A percentile compares a stretch with the other conserved stretches of the same genome.
These are phyloP conservation scores for Nemoura dubitans DNA, from an alignment of 2,888 invertebrate species.

Conservation along the genomic window DNA sequence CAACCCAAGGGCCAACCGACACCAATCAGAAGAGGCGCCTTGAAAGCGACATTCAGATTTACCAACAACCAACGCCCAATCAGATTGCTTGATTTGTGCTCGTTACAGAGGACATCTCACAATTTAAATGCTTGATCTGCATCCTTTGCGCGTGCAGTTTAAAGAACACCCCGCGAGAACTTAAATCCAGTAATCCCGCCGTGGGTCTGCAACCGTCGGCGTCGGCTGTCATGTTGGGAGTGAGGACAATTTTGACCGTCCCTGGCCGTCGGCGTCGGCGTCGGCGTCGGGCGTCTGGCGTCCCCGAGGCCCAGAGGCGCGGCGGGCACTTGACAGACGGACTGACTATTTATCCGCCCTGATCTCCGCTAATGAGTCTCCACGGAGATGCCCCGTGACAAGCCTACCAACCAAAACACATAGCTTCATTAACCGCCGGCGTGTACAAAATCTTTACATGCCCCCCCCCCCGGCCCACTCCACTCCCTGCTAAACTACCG, in stretches of 20 bases:
- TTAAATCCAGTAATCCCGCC: neutral
- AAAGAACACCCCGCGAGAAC: neutral
- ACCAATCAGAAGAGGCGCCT: too few relatives aligned
- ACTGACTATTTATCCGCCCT: constrained; percentile 32
- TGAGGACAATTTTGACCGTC: constrained; percentile 12
- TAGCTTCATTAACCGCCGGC: neutral
- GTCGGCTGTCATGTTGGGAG: neutral
- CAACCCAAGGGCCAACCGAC: too few relatives aligned
- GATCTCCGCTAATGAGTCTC: constrained; percentile 33
- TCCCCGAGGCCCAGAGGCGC: constrained; percentile 5
- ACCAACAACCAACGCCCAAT: too few relatives aligned
- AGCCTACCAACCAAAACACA: constrained; percentile 22
- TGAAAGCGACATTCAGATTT: too few relatives aligned
- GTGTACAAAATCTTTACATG: constrained; percentile 5
- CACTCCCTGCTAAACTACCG: neutral
- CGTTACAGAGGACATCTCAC: too few relatives aligned
- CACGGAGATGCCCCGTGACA: constrained; percentile 22
- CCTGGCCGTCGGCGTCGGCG: neutral
- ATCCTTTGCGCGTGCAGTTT: too few relatives aligned
- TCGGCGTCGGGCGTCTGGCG: neutral
- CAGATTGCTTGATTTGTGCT: too few relatives aligned
- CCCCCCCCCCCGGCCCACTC: too few relatives aligned
- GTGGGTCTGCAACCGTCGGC: neutral
- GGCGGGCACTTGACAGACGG: constrained; percentile 19
- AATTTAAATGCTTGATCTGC: too few relatives aligned